Evolutionary conservation across 2,113 vertebrate genomes (phyloP).

Genomic region (Zootoca vivipara): DNA sequence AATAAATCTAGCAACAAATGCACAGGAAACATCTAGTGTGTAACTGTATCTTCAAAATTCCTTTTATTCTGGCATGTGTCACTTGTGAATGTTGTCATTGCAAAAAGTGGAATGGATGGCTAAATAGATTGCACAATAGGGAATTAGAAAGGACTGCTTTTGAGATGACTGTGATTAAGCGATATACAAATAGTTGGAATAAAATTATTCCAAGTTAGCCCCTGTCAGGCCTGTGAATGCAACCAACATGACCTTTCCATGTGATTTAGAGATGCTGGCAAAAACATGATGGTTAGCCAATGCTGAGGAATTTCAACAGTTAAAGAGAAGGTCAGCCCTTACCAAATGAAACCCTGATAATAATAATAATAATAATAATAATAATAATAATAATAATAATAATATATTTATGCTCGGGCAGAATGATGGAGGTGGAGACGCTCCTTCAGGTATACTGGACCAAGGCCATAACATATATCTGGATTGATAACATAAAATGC

Average conservation of each 20-base stretch:
- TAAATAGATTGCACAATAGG: no score
- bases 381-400: no score
- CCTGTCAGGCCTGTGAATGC: no score
- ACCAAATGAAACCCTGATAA: no score
- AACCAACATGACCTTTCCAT: neutral
- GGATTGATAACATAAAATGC: neutral
- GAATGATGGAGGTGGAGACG: neutral
- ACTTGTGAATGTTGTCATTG: neutral
- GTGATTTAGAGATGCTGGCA: neutral
- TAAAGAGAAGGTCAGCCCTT: neutral
- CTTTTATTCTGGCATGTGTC: neutral
- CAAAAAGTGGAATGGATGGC: neutral
- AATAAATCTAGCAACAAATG: neutral
- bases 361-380: no score
- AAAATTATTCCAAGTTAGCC: no score
- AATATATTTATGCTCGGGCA: no score
- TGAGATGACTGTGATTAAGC: no score
- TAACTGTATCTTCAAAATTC: neutral
- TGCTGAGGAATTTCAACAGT: neutral
- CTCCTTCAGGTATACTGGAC: no score
- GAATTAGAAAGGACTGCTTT: no score
- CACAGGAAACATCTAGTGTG: neutral
- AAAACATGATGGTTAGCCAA: neutral
- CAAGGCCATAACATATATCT: neutral
- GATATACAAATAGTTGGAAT: no score